Evolutionary conservation across 2,797 vertebrate genomes (phyloP), one percentile per base, ranked within the genome.

Genomic region (Sparidentex hasta): DNA sequence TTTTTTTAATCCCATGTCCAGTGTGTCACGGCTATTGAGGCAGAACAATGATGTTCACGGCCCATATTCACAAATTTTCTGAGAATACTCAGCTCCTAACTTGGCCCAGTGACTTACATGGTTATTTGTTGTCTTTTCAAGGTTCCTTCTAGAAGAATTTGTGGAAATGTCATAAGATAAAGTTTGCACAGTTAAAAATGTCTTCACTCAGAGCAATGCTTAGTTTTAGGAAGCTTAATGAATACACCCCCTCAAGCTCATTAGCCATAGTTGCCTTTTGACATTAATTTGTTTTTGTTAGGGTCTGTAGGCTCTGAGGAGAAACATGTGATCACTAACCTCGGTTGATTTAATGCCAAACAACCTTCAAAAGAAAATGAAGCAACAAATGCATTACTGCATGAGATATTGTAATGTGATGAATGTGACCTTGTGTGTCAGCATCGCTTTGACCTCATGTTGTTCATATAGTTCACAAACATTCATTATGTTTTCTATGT

Each of bases 391-490:
- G 23, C 33, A 29, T 76, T 64, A 66, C 43, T 78, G 12, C 46
- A 73, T 80, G 33, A 74, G 69, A 16, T 69, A 66, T 38, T 76
- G 44, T 44, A 13, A 58, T 46, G 8, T 54, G 13, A 55, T 57
- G 21, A 74, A 71, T 64, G 38, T 74, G 47, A 71, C 17, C 7
- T 16, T 57, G 20, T 78, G 44, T 57, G 23, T 77, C 20, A n/a
- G 21, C 13, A 6, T 65, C 17, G 5, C 44, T 9, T 16, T 62
- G 55, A n/a, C 59, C 13, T 43, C 2, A 0, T 75, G 56, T n/a
- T 57, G 8, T 66, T 61, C 9, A 20, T 46, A 8, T 57, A 9
- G 23, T 66, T 80, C 50, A 57, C 55, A 50, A 11, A 44, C 16
- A 54, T 54, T 74, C 12, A 43, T 41, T 43, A 48, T 61, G 48